These are phyloP conservation scores for Chondrilla cf. caribensis DNA, from an alignment of 37 sponge, comb jelly and placozoan species.

Conservation along the genomic window DNA sequence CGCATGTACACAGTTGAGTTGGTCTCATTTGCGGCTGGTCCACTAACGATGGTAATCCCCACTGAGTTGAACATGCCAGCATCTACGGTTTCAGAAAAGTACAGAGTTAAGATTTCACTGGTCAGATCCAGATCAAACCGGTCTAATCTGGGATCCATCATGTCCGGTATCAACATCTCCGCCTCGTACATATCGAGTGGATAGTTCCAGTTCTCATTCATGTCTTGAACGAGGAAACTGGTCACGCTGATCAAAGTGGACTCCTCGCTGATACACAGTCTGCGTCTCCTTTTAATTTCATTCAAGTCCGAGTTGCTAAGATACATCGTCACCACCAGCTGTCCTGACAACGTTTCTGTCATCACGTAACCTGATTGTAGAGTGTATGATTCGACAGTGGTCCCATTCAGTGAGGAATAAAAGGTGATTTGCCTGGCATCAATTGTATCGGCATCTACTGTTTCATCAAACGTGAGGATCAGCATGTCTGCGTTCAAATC, in stretches of 20 bases:
- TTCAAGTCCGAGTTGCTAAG: conserved; percentile 78
- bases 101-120: conserved; percentile 55
- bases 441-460: conserved; percentile 63
- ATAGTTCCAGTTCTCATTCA: conserved; percentile 72
- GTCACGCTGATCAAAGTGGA: conserved; percentile 59
- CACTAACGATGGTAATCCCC: conserved; percentile 36
- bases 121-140: conserved; percentile 70
- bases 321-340: conserved; percentile 47
- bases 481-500: conserved; percentile 67
- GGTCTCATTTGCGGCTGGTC: neutral
- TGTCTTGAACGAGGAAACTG: conserved; percentile 59
- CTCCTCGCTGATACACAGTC: conserved; percentile 36
- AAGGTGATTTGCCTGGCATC: conserved; percentile 55
- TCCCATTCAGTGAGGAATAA: neutral
- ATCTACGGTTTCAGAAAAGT: conserved; percentile 84
- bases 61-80: conserved; percentile 48
- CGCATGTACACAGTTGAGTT: conserved; percentile 27
- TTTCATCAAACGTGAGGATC: conserved; percentile 85
- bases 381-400: conserved; percentile 40
- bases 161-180: conserved; percentile 47
- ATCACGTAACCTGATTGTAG: conserved; percentile 42
- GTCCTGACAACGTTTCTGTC: conserved; percentile 46
- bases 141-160: conserved; percentile 33
- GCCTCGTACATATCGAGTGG: conserved; percentile 27
- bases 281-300: conserved; percentile 75